Conservation (phyloP, 2,888 invertebrate genomes). For the Torymus auratus region DNA sequence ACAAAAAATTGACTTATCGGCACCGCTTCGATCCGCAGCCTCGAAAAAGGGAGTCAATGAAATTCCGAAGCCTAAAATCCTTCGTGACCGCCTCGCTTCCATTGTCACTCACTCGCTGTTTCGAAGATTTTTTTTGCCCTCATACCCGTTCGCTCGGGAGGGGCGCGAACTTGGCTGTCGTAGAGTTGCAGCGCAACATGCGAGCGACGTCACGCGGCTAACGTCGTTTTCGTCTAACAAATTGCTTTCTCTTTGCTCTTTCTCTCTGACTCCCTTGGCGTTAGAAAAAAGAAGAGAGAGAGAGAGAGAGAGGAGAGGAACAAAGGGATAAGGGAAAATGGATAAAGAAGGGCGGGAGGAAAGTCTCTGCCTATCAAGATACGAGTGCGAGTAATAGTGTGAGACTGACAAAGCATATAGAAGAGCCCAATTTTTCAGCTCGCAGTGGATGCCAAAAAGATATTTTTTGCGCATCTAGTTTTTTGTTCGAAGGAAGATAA, state of each 20-base stretch:
- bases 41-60: not conserved
- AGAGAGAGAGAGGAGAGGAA: not conserved
- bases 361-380: not conserved
- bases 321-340: not conserved
- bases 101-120: constrained; percentile 25
- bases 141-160: not conserved
- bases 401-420: too few relatives aligned
- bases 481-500: too few relatives aligned
- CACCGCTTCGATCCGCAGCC: too few relatives aligned
- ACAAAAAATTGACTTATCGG: too few relatives aligned
- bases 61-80: not conserved
- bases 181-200: not conserved
- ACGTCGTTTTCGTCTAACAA: constrained; percentile 55
- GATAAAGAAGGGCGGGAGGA: not conserved
- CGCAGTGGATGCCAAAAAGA: too few relatives aligned
- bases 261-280: not conserved
- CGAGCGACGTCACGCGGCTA: constrained; percentile 40
- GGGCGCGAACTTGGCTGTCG: too few relatives aligned
- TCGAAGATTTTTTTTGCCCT: constrained; percentile 8
- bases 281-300: not conserved
- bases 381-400: not conserved
- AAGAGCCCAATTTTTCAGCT: too few relatives aligned
- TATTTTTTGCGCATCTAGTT: too few relatives aligned
- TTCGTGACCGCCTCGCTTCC: too few relatives aligned
- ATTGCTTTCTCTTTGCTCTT: constrained; percentile 50